phyloP scores from a whole-genome alignment of 2,113 vertebrate genomes.

The Peromyscus californicus region DNA sequence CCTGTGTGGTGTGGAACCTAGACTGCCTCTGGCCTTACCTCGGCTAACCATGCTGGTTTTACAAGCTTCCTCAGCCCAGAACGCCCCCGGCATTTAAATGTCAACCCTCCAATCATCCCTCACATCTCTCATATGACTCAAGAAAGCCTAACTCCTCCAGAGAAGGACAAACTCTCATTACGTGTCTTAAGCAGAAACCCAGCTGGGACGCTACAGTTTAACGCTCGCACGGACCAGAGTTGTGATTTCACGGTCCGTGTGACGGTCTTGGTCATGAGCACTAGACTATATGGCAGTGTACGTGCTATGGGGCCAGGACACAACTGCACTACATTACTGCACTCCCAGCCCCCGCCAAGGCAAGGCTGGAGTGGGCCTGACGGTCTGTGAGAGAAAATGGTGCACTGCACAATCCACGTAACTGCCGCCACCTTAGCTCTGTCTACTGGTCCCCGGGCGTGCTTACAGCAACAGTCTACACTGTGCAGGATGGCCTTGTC shows the following conservation, averaged over 20 bases:
- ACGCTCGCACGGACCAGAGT: neutral
- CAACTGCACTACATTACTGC: neutral
- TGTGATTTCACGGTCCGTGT: neutral
- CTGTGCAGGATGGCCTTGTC: slow-evolving; percentile 99
- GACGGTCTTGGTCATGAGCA: neutral
- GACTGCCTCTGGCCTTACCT: neutral
- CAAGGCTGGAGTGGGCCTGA: neutral
- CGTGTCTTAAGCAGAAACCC: neutral
- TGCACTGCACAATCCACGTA: neutral
- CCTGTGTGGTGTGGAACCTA: rapidly evolving
- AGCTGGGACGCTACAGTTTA: neutral
- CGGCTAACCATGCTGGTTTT: neutral
- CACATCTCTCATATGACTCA: neutral
- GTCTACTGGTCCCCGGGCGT: neutral
- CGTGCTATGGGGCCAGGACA: neutral
- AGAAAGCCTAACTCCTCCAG: neutral
- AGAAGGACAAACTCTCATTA: neutral
- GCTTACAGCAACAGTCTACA: slow-evolving; percentile 97
- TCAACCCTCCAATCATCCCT: neutral
- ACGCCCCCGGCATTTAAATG: neutral
- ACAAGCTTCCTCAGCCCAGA: neutral
- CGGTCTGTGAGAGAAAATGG: neutral
- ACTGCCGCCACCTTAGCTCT: neutral
- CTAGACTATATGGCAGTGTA: neutral
- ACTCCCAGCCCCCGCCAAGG: neutral